Percentiles rank a stretch among this genome's conserved stretches.
phyloP scores from a whole-genome alignment of 2,113 vertebrate species.

The Phyllostomus discolor region DNA sequence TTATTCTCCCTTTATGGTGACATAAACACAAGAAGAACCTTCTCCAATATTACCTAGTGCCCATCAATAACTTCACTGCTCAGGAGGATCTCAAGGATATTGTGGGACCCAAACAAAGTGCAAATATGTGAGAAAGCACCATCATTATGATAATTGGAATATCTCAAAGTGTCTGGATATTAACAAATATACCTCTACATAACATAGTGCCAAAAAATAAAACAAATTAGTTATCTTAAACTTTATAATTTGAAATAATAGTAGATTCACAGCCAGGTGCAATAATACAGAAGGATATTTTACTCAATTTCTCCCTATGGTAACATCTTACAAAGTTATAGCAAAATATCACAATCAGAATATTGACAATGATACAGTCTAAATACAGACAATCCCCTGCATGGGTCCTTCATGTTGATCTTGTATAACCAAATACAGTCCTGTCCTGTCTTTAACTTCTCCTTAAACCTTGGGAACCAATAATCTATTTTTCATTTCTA shows the following conservation, averaged over 20 bases:
- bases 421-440: not conserved
- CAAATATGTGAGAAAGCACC: not conserved
- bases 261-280: not conserved
- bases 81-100: not conserved
- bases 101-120: not conserved
- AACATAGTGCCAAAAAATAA: not conserved
- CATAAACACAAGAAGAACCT: not conserved
- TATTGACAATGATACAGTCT: not conserved
- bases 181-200: not conserved
- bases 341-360: not conserved
- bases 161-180: not conserved
- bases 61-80: not conserved
- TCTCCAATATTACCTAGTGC: not conserved
- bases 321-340: not conserved
- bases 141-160: not conserved
- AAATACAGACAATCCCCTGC: not conserved
- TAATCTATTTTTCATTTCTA: not conserved
- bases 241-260: not conserved
- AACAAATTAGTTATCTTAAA: not conserved
- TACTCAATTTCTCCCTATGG: not conserved
- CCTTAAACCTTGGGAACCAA: not conserved
- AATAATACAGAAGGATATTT: not conserved
- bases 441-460: not conserved
- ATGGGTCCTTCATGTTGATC: not conserved
- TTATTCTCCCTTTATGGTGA: not conserved